A percentile compares a stretch with the other conserved stretches of the same genome.
Evolutionary conservation across 2,888 invertebrate genomes (phyloP).

Genomic region (Brenthis daphne): DNA sequence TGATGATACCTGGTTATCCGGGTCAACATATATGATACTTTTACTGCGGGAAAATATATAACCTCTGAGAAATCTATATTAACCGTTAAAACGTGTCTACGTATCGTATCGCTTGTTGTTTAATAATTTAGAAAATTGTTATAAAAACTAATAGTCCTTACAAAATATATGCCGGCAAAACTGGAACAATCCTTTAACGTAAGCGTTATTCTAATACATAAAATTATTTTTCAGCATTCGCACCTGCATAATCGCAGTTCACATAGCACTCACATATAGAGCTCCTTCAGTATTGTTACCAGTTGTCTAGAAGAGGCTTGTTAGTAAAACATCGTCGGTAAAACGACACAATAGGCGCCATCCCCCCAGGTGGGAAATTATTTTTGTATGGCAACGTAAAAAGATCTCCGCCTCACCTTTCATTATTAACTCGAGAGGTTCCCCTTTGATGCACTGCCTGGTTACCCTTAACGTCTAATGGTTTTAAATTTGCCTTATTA

Average conservation of each 20-base stretch:
- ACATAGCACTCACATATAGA: slow-evolving; percentile 20
- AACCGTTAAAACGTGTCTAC: too few relatives aligned
- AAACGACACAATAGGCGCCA: slow-evolving; percentile 56
- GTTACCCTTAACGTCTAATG: slow-evolving; percentile 66
- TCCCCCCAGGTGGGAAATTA: slow-evolving; percentile 54
- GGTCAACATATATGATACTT: too few relatives aligned
- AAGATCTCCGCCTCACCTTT: slow-evolving; percentile 73
- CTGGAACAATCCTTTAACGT: too few relatives aligned
- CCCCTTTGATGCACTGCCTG: slow-evolving; percentile 70
- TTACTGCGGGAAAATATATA: too few relatives aligned
- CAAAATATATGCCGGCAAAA: too few relatives aligned
- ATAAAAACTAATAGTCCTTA: too few relatives aligned
- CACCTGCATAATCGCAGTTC: slow-evolving; percentile 12
- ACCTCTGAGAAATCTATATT: too few relatives aligned
- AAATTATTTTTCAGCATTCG: background rate
- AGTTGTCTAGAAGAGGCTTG: slow-evolving; percentile 43
- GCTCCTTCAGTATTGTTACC: slow-evolving; percentile 28
- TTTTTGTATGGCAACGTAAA: slow-evolving; percentile 64
- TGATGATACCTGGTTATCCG: too few relatives aligned
- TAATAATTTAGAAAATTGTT: too few relatives aligned
- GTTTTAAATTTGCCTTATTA: slow-evolving; percentile 68
- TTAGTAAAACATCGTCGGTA: slow-evolving; percentile 58
- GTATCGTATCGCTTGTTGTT: too few relatives aligned
- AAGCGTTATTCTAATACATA: background rate
- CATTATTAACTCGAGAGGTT: slow-evolving; percentile 70